phyloP scores from a whole-genome alignment of 2,113 vertebrate genomes.

The Podarcis muralis region DNA sequence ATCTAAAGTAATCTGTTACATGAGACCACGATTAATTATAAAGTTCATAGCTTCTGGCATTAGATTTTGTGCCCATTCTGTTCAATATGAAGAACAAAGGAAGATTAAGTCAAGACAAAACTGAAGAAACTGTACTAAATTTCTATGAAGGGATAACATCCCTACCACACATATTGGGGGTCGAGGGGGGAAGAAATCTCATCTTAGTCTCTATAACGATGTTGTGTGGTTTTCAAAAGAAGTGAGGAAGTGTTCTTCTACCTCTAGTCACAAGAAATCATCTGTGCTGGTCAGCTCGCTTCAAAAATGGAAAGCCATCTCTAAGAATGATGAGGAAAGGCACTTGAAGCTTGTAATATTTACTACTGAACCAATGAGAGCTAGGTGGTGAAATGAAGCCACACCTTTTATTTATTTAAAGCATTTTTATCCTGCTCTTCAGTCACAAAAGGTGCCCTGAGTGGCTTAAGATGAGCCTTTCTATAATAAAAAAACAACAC shows the following conservation, averaged over 20 bases:
- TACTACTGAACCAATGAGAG: not conserved
- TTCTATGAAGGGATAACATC: not conserved
- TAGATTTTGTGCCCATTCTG: not conserved
- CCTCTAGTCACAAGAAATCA: not conserved
- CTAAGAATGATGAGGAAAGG: not conserved
- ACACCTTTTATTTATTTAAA: not conserved
- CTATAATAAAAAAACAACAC: not conserved
- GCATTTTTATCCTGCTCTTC: no score
- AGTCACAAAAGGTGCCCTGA: no score
- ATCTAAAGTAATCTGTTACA: not conserved
- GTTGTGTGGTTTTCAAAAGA: not conserved
- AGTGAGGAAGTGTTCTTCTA: not conserved
- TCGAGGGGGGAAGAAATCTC: no score
- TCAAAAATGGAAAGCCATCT: slow-evolving; percentile 11
- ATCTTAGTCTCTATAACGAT: not conserved
- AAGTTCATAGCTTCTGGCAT: not conserved
- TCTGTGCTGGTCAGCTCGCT: not conserved
- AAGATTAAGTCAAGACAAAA: not conserved
- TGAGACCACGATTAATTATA: not conserved
- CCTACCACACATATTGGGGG: not conserved
- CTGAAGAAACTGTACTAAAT: not conserved
- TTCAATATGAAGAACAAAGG: not conserved
- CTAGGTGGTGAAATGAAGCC: not conserved
- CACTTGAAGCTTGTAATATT: not conserved
- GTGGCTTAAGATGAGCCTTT: no score